Conservation (phyloP, 2,113 vertebrate genomes). For the Myiagra hebetior region DNA sequence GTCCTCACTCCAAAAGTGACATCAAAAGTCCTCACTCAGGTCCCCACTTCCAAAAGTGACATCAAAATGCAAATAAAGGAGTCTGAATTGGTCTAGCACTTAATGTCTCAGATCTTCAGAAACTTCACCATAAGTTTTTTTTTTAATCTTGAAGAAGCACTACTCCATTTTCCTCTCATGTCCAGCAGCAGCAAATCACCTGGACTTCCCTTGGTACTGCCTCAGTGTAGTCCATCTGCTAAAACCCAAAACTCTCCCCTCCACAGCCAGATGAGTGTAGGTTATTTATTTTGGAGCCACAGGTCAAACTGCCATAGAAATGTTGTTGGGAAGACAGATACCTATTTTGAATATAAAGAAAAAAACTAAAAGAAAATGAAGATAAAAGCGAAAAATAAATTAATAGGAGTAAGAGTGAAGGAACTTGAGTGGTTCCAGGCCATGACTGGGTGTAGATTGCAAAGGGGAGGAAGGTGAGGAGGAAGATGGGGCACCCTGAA, state of each 20-base stretch:
- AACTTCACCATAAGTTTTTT: background rate
- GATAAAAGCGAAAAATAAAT: background rate
- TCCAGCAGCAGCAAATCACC: background rate
- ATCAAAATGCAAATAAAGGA: background rate
- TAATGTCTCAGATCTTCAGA: background rate
- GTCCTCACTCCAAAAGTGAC: background rate
- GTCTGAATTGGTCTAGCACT: background rate
- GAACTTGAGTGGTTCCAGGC: background rate
- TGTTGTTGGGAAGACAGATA: background rate
- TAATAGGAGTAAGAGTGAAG: background rate
- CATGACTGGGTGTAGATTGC: background rate
- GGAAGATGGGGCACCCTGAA: background rate
- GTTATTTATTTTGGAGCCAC: background rate
- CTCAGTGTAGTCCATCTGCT: background rate
- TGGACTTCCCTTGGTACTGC: background rate
- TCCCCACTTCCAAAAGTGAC: background rate
- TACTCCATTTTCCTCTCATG: background rate
- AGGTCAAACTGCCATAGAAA: background rate
- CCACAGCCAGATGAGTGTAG: background rate
- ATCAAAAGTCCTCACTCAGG: background rate
- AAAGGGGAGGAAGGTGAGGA: background rate
- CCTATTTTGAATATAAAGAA: background rate
- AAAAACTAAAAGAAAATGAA: background rate
- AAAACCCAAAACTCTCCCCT: background rate
- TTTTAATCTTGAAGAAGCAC: background rate